phyloP scores from a whole-genome alignment of 1,140 invertebrate genomes.

The Dolichoris vasculosae region DNA sequence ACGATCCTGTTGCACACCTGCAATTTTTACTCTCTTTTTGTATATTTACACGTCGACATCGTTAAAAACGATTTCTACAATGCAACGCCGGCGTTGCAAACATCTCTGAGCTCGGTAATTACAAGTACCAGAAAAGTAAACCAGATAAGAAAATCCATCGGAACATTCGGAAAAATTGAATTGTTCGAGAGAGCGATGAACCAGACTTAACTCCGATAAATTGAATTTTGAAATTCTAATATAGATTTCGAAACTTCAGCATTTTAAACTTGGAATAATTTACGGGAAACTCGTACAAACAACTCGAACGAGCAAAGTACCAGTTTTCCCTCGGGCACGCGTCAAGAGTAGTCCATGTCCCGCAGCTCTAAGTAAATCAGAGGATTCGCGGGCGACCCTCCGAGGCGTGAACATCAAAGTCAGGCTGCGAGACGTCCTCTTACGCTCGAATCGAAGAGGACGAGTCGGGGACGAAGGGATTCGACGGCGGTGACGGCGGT shows the following conservation, averaged over 20 bases:
- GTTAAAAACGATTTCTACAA: not conserved
- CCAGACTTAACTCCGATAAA: not conserved
- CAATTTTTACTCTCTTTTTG: not conserved
- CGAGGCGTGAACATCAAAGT: not conserved
- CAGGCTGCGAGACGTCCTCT: not conserved
- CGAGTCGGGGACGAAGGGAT: not conserved
- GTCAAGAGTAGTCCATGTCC: too few species aligned
- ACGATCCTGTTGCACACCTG: not conserved
- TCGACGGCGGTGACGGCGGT: too few species aligned
- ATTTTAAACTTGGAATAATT: not conserved
- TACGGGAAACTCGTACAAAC: not conserved
- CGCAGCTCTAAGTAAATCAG: not conserved
- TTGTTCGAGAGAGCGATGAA: not conserved
- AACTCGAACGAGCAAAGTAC: too few species aligned
- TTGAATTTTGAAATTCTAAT: not conserved
- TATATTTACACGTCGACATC: not conserved
- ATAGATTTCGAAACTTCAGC: not conserved
- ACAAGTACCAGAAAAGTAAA: not conserved
- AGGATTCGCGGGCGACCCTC: not conserved
- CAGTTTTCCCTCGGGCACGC: too few species aligned
- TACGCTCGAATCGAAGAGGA: not conserved
- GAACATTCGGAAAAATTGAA: not conserved
- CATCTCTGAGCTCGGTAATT: not conserved
- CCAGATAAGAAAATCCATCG: not conserved
- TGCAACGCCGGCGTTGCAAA: not conserved